These are phyloP conservation scores for Neotoma lepida DNA, from an alignment of 2,113 vertebrate genomes.

Conservation along the genomic window DNA sequence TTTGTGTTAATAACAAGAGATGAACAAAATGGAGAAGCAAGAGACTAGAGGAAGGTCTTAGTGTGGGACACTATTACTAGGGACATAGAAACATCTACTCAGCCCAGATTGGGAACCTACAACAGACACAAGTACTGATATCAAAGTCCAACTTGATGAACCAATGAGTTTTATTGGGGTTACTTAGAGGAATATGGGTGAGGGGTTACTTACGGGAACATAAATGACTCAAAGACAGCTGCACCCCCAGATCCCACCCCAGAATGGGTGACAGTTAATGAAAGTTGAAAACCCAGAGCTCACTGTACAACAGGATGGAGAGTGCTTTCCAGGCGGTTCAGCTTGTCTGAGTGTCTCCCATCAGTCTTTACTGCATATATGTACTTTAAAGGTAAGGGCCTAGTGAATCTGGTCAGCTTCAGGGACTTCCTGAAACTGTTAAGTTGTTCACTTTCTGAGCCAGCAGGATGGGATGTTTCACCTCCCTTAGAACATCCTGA, in stretches of 20 bases:
- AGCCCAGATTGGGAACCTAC: too few species aligned
- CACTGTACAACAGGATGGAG: background rate
- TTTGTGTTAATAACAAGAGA: constrained; percentile 2
- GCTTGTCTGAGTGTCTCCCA: background rate
- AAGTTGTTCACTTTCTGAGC: background rate
- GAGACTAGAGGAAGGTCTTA: background rate
- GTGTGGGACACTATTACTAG: background rate
- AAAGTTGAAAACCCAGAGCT: background rate
- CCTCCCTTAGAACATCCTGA: background rate
- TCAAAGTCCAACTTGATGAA: background rate
- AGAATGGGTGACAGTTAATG: background rate
- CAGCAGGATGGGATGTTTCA: background rate
- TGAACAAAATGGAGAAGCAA: background rate
- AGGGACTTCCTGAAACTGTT: background rate
- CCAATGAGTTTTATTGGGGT: background rate
- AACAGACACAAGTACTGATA: background rate
- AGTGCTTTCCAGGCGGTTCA: background rate
- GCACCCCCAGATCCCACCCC: background rate
- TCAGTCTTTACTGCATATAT: background rate
- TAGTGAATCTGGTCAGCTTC: background rate
- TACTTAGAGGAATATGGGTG: background rate
- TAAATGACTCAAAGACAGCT: background rate
- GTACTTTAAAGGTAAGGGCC: background rate
- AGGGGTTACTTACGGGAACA: background rate
- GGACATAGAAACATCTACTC: background rate